These are phyloP conservation scores for Leptodactylus fuscus DNA, from an alignment of 2,113 vertebrate genomes.

Conservation along the genomic window DNA sequence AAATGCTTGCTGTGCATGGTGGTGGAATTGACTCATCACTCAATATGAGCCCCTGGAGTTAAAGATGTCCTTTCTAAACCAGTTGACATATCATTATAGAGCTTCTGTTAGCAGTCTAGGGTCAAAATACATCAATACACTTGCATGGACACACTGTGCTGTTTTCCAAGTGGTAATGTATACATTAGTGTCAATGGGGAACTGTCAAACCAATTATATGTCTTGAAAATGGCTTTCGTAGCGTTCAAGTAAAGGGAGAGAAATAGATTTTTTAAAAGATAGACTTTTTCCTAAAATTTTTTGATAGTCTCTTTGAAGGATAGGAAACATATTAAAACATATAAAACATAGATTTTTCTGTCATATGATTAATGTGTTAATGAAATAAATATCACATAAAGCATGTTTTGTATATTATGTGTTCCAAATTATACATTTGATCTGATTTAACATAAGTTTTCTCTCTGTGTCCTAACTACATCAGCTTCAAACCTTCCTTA, in stretches of 20 bases:
- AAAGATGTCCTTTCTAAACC: conserved; percentile 59
- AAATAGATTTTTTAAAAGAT: conserved; percentile 1
- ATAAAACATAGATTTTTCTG: no score
- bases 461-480: no score
- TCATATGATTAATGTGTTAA: neutral
- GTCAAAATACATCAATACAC: conserved; percentile 57
- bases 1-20: conserved; percentile 45
- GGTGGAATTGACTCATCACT: conserved; percentile 58
- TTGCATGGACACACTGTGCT: conserved; percentile 44
- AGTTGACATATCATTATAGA: conserved; percentile 54
- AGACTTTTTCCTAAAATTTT: no score
- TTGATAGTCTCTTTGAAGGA: no score
- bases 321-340: no score
- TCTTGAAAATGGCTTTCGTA: conserved; percentile 16
- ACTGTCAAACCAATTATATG: conserved; percentile 37
- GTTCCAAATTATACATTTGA: neutral
- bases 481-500: no score
- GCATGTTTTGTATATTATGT: neutral
- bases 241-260: neutral
- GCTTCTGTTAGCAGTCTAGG: conserved; percentile 36
- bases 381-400: neutral
- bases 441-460: no score
- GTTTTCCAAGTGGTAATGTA: conserved; percentile 50
- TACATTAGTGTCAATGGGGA: conserved; percentile 56
- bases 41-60: conserved; percentile 58